Base-by-base conservation (phyloP, 2,113 vertebrate species). In the Trinectes maculatus region DNA sequence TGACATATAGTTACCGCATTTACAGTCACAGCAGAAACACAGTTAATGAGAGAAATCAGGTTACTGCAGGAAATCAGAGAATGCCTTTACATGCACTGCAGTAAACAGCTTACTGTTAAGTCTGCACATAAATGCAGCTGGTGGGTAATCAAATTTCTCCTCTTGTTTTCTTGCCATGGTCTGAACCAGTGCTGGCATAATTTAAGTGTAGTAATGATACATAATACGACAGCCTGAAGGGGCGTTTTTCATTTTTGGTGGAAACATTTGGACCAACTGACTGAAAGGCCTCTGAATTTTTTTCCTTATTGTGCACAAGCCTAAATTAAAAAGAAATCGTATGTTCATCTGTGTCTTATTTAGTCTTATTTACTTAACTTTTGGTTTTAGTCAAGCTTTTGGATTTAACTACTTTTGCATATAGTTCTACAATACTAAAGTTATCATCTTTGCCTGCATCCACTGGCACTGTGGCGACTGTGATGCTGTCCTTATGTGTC, bases 21-120 rank as follows among this genome's bases (percentile, higher is more conserved):
- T 71, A 63, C 40, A 64, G 62, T 42, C 55, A 63, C 59, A 18
- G 48, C n/a, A 54, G 43, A 77, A 67, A 70, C 29, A 18, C 5
- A 4, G 51, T 64, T 68, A 62, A 76, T 66, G 43, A 47, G 60
- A 71, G 33, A 63, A 85, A 76, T 74, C 34, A 48, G 57, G 46
- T 79, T 75, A 79, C 24, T 3, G 19, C 29, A 44, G 42, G 48
- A 78, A 73, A 70, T 48, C 0, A 11, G 40, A 65, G 40, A 48
- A 33, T 44, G 52, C 22, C 67, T 63, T 57, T 67, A 55, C 67
- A 60, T 29, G 46, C 47, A 16, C 44, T 62, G 51, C 55, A 78
- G 31, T 53, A 74, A 75, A 67, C 58, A 31, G 48, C 46, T 83
- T 66, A 75, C 55, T 51, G 25, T 75, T 62, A 57, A 79, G 52